A percentile compares a stretch with the other conserved stretches of the same genome.
These are phyloP conservation scores for Serrognathus titanus DNA, from an alignment of 2,888 invertebrate genomes.

Conservation along the genomic window DNA sequence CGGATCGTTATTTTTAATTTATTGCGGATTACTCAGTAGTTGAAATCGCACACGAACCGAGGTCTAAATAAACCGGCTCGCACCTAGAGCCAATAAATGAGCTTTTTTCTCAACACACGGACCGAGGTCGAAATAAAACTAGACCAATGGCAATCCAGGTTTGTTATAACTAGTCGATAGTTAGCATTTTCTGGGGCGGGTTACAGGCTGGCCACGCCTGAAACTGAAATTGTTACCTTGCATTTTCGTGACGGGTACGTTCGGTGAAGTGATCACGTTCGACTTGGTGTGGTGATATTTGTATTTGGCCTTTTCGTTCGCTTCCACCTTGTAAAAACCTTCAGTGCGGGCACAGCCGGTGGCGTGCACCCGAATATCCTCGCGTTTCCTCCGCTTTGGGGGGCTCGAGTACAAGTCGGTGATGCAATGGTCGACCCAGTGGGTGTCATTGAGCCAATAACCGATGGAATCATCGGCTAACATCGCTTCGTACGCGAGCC, in stretches of 20 bases:
- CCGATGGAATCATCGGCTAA: conserved; percentile 75
- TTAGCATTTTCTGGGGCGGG: too few species aligned
- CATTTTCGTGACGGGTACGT: conserved; percentile 41
- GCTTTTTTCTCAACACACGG: too few species aligned
- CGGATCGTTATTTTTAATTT: too few species aligned
- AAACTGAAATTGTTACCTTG: too few species aligned
- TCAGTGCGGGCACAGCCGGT: conserved; percentile 91
- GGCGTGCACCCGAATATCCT: conserved; percentile 61
- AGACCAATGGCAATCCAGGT: too few species aligned
- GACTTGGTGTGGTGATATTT: conserved; percentile 73
- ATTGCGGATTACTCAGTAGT: too few species aligned
- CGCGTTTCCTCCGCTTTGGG: conserved; percentile 69
- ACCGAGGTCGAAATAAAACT: too few species aligned
- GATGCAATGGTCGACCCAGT: conserved; percentile 92
- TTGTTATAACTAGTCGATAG: too few species aligned
- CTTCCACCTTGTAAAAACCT: conserved; percentile 87
- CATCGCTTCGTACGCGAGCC: conserved; percentile 79
- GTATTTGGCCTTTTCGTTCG: conserved; percentile 82
- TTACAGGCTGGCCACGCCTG: too few species aligned
- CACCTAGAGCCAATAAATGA: too few species aligned
- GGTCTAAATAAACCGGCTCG: too few species aligned
- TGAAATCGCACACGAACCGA: too few species aligned
- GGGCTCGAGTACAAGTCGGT: conserved; percentile 71
- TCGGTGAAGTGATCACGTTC: conserved; percentile 37
- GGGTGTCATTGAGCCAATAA: conserved; percentile 92